Evolutionary conservation across 2,113 vertebrate genomes (phyloP).

Genomic region (Sander lucioperca): DNA sequence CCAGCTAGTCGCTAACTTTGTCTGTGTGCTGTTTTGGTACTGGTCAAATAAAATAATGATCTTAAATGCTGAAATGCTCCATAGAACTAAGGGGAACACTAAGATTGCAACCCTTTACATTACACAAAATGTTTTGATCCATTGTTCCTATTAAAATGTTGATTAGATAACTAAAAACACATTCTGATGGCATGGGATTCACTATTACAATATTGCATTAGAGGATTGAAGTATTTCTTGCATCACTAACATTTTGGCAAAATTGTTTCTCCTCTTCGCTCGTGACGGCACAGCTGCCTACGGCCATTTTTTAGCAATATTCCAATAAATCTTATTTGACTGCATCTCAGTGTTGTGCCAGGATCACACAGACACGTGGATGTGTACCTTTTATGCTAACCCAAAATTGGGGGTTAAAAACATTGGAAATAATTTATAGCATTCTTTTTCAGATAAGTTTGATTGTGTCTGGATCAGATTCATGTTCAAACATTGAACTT

Average conservation of each 20-base stretch:
- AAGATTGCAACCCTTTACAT: not conserved
- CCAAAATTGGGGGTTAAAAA: not conserved
- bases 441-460: not conserved
- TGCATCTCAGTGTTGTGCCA: not conserved
- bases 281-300: not conserved
- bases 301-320: not conserved
- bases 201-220: not conserved
- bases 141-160: no score
- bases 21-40: not conserved
- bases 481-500: no score
- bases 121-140: not conserved
- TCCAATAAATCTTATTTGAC: conserved; percentile 1
- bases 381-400: not conserved
- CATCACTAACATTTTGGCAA: conserved; percentile 1
- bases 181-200: not conserved
- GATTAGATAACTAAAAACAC: no score
- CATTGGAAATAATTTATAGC: not conserved
- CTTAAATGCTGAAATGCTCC: not conserved
- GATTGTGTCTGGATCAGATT: not conserved
- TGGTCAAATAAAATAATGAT: not conserved
- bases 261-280: not conserved
- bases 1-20: no score
- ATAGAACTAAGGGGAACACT: not conserved
- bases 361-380: not conserved
- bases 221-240: not conserved